Evolutionary conservation across 23 tunicate species (phyloP).

Genomic region (Ascidia mentula): DNA sequence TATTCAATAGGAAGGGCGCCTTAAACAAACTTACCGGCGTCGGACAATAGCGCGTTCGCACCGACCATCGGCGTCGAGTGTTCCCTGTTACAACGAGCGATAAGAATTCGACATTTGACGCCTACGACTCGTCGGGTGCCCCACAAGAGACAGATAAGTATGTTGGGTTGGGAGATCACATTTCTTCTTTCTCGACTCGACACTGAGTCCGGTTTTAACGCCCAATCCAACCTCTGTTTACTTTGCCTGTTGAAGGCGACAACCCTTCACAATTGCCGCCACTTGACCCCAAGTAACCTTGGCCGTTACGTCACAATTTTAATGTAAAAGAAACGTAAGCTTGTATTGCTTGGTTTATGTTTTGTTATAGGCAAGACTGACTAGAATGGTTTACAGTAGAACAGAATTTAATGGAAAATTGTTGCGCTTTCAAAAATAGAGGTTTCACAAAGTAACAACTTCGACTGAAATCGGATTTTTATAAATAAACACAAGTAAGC

Average conservation of each 20-base stretch:
- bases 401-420: no score
- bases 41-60: not conserved
- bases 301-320: slow-evolving; percentile 1
- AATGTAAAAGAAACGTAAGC: no score
- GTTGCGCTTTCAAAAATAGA: no score
- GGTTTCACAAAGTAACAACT: no score
- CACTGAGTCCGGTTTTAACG: not conserved
- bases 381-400: no score
- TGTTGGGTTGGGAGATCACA: not conserved
- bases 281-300: not conserved
- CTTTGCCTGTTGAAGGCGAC: not conserved
- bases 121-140: not conserved
- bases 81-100: not conserved
- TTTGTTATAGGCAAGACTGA: no score
- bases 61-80: not conserved
- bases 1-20: not conserved
- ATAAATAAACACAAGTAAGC: no score
- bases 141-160: not conserved
- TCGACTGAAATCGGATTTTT: no score
- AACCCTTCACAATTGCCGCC: not conserved
- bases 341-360: no score
- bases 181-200: not conserved
- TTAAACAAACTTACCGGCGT: not conserved
- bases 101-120: slow-evolving; percentile 3
- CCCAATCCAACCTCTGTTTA: not conserved